These are phyloP conservation scores for Rhopalosiphum padi DNA, from an alignment of 1,140 invertebrate genomes.

Conservation along the genomic window DNA sequence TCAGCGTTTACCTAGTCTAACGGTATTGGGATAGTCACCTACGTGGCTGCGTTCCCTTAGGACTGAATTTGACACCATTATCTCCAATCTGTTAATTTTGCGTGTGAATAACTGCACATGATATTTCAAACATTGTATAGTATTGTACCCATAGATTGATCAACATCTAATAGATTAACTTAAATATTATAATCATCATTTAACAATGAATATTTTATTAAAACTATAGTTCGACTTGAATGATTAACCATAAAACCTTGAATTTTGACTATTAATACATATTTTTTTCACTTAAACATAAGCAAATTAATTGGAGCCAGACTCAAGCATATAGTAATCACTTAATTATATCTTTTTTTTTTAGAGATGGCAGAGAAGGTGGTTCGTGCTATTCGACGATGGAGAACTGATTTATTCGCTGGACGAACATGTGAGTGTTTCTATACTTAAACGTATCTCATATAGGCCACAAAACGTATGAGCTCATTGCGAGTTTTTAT, in stretches of 20 bases:
- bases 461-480: slow-evolving; percentile 47
- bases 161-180: neutral
- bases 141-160: neutral
- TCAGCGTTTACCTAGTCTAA: neutral
- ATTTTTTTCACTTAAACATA: neutral
- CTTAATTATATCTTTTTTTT: slow-evolving; percentile 62
- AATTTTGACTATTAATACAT: neutral
- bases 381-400: slow-evolving; percentile 97
- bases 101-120: neutral
- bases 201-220: neutral
- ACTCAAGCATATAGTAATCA: neutral
- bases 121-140: neutral
- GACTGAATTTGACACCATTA: neutral
- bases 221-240: neutral
- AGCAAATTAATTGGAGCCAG: neutral
- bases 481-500: slow-evolving; percentile 48
- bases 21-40: neutral
- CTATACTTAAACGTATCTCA: slow-evolving; percentile 44
- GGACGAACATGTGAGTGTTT: slow-evolving; percentile 91
- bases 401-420: slow-evolving; percentile 94
- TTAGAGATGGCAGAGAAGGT: slow-evolving; percentile 97
- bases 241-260: neutral
- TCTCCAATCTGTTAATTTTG: neutral
- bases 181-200: neutral
- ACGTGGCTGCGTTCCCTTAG: neutral